Base-by-base conservation (phyloP, 2,113 vertebrate species). In the Podarcis raffonei region DNA sequence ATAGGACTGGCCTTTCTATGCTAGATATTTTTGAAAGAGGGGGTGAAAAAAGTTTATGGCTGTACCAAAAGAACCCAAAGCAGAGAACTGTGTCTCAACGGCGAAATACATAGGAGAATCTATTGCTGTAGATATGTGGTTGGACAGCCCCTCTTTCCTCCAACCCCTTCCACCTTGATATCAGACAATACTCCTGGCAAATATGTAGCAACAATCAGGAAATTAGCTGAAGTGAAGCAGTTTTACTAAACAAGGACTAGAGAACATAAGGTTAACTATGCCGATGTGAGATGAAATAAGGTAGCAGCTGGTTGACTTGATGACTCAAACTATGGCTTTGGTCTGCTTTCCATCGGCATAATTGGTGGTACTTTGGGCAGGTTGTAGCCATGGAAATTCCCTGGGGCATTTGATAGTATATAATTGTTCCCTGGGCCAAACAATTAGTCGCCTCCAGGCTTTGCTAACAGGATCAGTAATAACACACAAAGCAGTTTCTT, bases 1-100 rank as follows among this genome's bases (percentile, higher is more conserved):
- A 32, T 8, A 59, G 2, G 86, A 74, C 80, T 83, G 71, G 71
- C 0, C 39, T 1, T 76, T 85, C 27, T 87, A 1, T 87, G 79
- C 37, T 59, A 78, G 20, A 78, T 76, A 57, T 27, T 23, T 8
- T 76, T 80, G 91, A 90, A 83, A 79, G 86, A 75, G 68, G 79
- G 48, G 9, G 9, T 39, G 39, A 84, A 80, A 90, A 35, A 0
- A 72, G 3, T 71, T 6, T 42, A 71, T 65, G 80, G 65, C 37
- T 2, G 2, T 0, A 15, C 83, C 68, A 85, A 77, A 93, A 90
- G 69, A 82, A 62, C 87, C 32, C 0, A 2, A 87, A 1, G 80
- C 65, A 84, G 86, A 89, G 23, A 92, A 65, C 84, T 77, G 85
- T 68, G 48, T 72, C 93, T 92, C 90, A 87, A 89, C 84, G 91